These are phyloP conservation scores for Rhagologus leucostigma DNA, from an alignment of 2,113 vertebrate species.

Conservation along the genomic window DNA sequence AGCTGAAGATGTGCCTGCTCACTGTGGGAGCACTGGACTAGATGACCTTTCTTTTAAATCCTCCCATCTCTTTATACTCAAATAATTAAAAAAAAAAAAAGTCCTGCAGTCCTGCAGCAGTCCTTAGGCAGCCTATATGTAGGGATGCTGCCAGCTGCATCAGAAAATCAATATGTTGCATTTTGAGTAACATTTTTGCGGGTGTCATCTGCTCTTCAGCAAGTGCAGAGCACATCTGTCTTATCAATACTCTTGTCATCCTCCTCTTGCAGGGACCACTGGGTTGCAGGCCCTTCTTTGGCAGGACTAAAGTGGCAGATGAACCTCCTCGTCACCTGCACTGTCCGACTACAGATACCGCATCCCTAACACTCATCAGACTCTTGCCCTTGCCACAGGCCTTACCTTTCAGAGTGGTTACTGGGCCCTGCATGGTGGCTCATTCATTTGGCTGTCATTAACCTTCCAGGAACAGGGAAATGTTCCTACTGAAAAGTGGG, in stretches of 20 bases:
- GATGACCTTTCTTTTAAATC: not conserved
- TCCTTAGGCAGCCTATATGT: not conserved
- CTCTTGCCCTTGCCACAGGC: not conserved
- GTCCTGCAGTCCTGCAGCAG: not conserved
- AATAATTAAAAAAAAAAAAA: not conserved
- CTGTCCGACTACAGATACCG: fast-evolving
- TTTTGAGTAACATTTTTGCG: not conserved
- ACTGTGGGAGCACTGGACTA: too few species aligned
- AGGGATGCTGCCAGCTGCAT: not conserved
- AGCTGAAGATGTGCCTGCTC: not conserved
- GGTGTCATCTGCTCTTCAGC: not conserved
- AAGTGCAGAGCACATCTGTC: not conserved
- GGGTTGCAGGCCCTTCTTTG: not conserved
- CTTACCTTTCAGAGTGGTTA: not conserved
- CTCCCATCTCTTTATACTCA: not conserved
- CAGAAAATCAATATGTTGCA: not conserved
- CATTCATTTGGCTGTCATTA: not conserved
- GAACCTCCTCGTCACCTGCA: not conserved
- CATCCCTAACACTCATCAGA: not conserved
- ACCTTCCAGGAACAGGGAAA: not conserved
- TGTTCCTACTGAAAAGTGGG: fast-evolving
- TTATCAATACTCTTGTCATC: not conserved
- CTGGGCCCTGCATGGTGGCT: not conserved
- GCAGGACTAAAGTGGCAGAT: not conserved
- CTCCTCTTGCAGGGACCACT: not conserved